Base-by-base conservation (phyloP, 2,888 invertebrate genomes). In the Micropterix aruncella region DNA sequence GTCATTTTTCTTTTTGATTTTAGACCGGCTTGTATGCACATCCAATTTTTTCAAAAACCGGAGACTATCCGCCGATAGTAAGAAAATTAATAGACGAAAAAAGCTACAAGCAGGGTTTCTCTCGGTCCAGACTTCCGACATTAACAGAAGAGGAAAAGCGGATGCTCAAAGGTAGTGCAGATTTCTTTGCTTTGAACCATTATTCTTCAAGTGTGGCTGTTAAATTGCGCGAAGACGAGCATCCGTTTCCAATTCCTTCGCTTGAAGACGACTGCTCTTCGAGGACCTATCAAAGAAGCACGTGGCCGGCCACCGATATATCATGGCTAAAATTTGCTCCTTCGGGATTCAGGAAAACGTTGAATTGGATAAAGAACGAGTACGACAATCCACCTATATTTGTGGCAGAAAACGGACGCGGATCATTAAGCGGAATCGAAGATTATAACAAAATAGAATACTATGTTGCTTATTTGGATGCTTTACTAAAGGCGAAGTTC, bases 341-440 rank as follows among this genome's bases (percentile, higher is more conserved):
- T 7, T 27, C 7, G 27, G 27, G 27, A 27, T 27, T 27, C 12
- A 27, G 27, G 12, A 27, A 27, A 27, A 27, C 12, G 12, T 27
- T 27, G 12, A 27, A 27, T 27, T 27, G 27, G 27, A 27, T 27
- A 7, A 27, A 27, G 12, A 27, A 7, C 27, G 27, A 27, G 12
- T 76, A 75, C 54, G 66, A 68, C 16, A 65, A 73, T 52, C 70
- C 73, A 1, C 53, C 64, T 19, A 63, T 80, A 48, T 73, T 72
- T 49, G 61, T 80, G 19, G 75, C 75, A 0, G 81, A 82, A 54
- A 80, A 76, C 47, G 80, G 79, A 4, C 70, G 66, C 61, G 67
- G 72, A 3, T 67, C 66, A 15, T 52, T 45, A 7, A 57, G 56
- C 2, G 60, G 58, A 12, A 52, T 70, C 2, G 53, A 62, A 1